Evolutionary conservation across 2,113 vertebrate genomes (phyloP), one percentile per base, ranked within the genome.

Genomic region (Hippocampus comes): DNA sequence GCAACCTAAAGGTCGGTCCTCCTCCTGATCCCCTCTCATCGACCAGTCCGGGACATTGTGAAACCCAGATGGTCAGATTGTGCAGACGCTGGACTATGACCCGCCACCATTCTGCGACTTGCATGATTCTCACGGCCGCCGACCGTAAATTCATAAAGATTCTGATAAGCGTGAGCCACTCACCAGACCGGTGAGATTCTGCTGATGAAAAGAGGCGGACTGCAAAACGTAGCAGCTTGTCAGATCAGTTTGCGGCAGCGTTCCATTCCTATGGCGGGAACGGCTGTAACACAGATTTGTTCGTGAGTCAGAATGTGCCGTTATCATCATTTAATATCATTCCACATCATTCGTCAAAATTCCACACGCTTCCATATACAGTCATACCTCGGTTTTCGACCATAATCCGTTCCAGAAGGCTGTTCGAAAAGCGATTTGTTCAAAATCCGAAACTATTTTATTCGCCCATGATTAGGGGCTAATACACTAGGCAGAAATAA

Each of bases 201-300:
- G 20, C 21, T 42, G 18, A 43, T 9, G 20, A n/a, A 21, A 43
- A 64, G 4, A 64, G 38, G 25, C 27, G 15, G 46, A 15, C 12
- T 14, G 46, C 46, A 48, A 53, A 53, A 12, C 49, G 20, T 20
- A 51, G 49, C 49, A 7, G 49, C 18, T 21, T 38, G 34, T 90
- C 85, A 85, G 89, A 92, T 87, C 88, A 91, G 81, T 86, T 85
- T 76, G 30, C 18, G 20, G 59, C 34, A 38, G 34, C 34, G 5
- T 34, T 34, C 30, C 30, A 34, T 34, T 34, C 30, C 30, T 34
- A 34, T 34, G 30, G 30, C 30, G 30, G 30, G 30, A 34, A 34
- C 4, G 34, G 34, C 34, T 38, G 34, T 38, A 38, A 38, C 34
- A 38, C 34, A 38, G 34, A 38, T 38, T 38, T 38, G 34, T 38